Evolutionary conservation across 1,140 invertebrate genomes (phyloP).

Genomic region (Microplitis demolitor): DNA sequence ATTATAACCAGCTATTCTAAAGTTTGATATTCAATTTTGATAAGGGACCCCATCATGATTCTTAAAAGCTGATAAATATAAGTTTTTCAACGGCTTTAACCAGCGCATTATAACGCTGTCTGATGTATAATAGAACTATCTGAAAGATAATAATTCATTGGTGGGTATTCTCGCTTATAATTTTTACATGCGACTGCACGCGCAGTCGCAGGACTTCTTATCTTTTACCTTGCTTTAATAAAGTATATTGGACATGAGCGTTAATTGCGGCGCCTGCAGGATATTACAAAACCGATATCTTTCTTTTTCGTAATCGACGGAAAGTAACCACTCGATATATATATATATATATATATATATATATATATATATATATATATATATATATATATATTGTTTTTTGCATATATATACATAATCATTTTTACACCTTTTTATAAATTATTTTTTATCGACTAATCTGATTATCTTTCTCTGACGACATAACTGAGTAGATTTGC

Average conservation of each 20-base stretch:
- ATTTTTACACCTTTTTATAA: neutral
- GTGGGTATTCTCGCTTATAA: neutral
- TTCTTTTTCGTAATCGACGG: slow-evolving; percentile 36
- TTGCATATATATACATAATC: neutral
- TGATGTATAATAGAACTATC: neutral
- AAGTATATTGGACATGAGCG: slow-evolving; percentile 27
- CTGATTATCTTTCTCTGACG: neutral
- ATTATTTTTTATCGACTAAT: neutral
- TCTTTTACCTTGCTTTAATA: slow-evolving; percentile 30
- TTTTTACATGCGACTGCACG: slow-evolving; percentile 19
- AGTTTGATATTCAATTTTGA: slow-evolving; percentile 21
- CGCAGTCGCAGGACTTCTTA: slow-evolving; percentile 20
- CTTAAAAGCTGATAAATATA: neutral
- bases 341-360: neutral
- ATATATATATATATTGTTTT: neutral
- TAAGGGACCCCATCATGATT: slow-evolving; percentile 16
- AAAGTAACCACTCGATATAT: neutral
- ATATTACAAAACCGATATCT: slow-evolving; percentile 36
- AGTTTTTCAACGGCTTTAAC: neutral
- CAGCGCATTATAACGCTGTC: neutral
- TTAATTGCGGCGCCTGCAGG: slow-evolving; percentile 34
- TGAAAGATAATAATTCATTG: slow-evolving; percentile 2
- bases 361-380: neutral
- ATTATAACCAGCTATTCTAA: neutral
- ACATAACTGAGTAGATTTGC: slow-evolving; percentile 13